Evolutionary conservation across 2,113 vertebrate species (phyloP), one percentile per base, ranked within the genome.

Genomic region (Mormyrus lacerda): DNA sequence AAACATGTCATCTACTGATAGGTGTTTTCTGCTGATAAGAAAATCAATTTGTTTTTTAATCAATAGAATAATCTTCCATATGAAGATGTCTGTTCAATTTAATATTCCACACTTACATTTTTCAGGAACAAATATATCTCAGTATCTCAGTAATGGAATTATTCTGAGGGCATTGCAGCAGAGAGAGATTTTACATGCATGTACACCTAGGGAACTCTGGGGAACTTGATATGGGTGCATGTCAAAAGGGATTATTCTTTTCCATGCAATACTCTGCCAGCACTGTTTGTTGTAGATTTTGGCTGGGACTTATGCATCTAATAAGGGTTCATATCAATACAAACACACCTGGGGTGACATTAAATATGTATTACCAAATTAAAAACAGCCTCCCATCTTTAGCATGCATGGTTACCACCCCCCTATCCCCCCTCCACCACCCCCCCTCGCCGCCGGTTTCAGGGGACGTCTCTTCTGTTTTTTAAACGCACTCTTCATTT

Each of bases 361-460:
- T 94, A 94, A 95, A 94, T 94, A 93, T 94, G 92, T 88, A 93
- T 90, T 86, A 92, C 88, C 82, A 86, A 85, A 91, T 92, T 91
- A 90, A 90, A 93, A 93, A 91, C 90, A 88, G 53, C 42, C 79
- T n/a, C 87, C 88, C 69, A 87, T 91, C 89, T 92, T 90, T 90
- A 90, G 88, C 55, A 92, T 93, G 92, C 92, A 90, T 93, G 92
- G 82, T 73, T 92, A 92, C 42, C 45, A 89, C 87, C 91, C 88
- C 42, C 89, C 50, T 19, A 17, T 5, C 15, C 10, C 53, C 65
- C 31, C 9, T 24, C 55, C 53, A 17, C 21, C 53, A 17, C 21
- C 15, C 10, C 53, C 65, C 31, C 9, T 24, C 55, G 0, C n/a
- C n/a, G 0, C 10, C n/a, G 3, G 92, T 90, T 89, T 84, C 82